Conservation (phyloP, 2,888 invertebrate species). For the Netelia inedita region DNA sequence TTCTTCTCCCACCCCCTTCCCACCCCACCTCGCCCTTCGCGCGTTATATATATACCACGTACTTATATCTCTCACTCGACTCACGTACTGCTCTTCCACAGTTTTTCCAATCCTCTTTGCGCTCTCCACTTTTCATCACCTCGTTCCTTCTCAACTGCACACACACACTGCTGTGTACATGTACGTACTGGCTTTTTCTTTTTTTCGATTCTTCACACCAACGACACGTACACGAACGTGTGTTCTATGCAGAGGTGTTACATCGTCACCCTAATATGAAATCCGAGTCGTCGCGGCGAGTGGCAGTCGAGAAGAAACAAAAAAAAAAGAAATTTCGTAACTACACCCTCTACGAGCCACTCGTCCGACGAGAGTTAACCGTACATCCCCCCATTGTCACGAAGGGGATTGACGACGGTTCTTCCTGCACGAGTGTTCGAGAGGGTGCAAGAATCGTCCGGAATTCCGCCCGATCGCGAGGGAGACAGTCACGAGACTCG, state of each 20-base stretch:
- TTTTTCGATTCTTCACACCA: slow-evolving; percentile 6
- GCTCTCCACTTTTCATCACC: slow-evolving; percentile 59
- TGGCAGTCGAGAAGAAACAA: slow-evolving; percentile 69
- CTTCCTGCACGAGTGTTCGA: slow-evolving; percentile 26
- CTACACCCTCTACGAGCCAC: slow-evolving; percentile 63
- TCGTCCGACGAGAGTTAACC: slow-evolving; percentile 63
- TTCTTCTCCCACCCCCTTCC: neutral
- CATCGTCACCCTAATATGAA: slow-evolving; percentile 17
- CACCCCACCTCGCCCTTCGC: neutral
- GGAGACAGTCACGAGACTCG: slow-evolving; percentile 14
- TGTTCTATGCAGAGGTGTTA: neutral
- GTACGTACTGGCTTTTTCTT: slow-evolving; percentile 14
- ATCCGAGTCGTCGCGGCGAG: slow-evolving; percentile 67
- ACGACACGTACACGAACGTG: neutral
- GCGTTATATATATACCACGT: slow-evolving; percentile 6
- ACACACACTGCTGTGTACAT: slow-evolving; percentile 22
- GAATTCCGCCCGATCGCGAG: neutral
- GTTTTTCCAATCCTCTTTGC: slow-evolving; percentile 66
- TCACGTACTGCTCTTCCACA: slow-evolving; percentile 58
- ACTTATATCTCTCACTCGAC: slow-evolving; percentile 57
- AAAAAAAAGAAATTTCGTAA: slow-evolving; percentile 73
- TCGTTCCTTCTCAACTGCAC: slow-evolving; percentile 43
- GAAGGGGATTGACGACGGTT: slow-evolving; percentile 54
- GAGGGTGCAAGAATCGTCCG: slow-evolving; percentile 19
- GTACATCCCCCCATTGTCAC: slow-evolving; percentile 37